Evolutionary conservation across 2,797 vertebrate species (phyloP), one percentile per base, ranked within the genome.

Genomic region (Lagocephalus sceleratus): DNA sequence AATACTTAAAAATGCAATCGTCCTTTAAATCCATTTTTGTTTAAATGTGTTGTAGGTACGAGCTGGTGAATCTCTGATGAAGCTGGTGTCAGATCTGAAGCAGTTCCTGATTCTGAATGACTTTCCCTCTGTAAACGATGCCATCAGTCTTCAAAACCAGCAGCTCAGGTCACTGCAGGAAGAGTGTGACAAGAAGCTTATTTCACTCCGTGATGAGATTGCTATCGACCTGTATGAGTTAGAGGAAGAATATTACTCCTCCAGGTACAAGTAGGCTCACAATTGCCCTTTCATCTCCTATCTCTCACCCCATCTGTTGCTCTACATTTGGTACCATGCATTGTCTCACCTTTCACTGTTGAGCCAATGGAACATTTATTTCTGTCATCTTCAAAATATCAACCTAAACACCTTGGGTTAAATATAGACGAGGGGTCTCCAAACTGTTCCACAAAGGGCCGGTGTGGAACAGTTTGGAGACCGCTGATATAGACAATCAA

Each of bases 181-280:
- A 21, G 97, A 98, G 20, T 99, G 97, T 0, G 97, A 99, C 89
- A 95, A 97, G 83, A 99, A 98, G 83, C 90, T 99, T 53, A 92
- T 92, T 38, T 85, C 93, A 0, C 92, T 99, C 40, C 86, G 97
- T 1, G 97, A 99, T 2, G 97, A 99, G 90, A 94, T 98, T 59
- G 96, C 97, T 72, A 88, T 97, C 21, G 97, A 99, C 90, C 94
- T 99, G 46, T 99, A 97, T 57, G 97, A 99, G 91, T 91, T 99
- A 77, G 97, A 99, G 91, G 97, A 99, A 94, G 97, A 99, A 89
- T 98, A 97, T 93, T 99, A 99, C 94, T 99, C 97, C 87, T 99
- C 97, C 94, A 99, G 97, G 97, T 99, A 98, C 93, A 96, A 94
- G 91, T 99, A 98, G 90, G 84, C 84, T 85, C 85, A 62, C 76